phyloP scores from a whole-genome alignment of 2,113 vertebrate species.

The Pseudois nayaur region DNA sequence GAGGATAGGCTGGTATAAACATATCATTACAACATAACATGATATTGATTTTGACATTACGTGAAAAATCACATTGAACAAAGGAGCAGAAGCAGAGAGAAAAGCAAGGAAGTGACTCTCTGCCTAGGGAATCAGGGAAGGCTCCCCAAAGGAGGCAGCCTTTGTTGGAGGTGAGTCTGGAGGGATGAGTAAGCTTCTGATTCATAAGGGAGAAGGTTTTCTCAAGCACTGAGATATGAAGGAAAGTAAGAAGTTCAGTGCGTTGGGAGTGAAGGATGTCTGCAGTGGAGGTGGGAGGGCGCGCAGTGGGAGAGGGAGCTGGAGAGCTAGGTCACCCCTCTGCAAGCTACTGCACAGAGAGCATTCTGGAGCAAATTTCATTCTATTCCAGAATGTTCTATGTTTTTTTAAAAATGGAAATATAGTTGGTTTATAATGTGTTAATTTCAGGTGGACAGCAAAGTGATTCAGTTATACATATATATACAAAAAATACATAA shows the following conservation, averaged over 20 bases:
- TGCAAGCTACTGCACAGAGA: neutral
- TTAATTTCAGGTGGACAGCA: neutral
- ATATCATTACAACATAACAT: neutral
- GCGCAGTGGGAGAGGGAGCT: accelerated
- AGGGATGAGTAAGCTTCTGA: neutral
- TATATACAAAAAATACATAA: neutral
- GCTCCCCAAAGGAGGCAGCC: neutral
- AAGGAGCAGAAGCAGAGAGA: neutral
- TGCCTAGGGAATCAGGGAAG: neutral
- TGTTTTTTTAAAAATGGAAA: neutral
- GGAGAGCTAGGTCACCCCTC: neutral
- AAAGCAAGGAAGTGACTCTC: neutral
- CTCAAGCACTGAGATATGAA: neutral
- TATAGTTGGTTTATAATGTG: neutral
- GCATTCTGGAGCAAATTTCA: neutral
- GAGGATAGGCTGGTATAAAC: neutral
- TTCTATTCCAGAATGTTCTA: neutral
- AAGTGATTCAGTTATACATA: neutral
- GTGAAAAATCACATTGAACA: neutral
- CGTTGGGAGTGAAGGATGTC: no score
- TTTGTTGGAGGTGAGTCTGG: neutral
- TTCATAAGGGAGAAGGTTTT: neutral
- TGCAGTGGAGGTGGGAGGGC: neutral
- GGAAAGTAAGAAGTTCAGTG: neutral
- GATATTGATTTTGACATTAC: neutral